Evolutionary conservation across 2,797 vertebrate species (phyloP).

Genomic region (Zenarchopterus dispar): DNA sequence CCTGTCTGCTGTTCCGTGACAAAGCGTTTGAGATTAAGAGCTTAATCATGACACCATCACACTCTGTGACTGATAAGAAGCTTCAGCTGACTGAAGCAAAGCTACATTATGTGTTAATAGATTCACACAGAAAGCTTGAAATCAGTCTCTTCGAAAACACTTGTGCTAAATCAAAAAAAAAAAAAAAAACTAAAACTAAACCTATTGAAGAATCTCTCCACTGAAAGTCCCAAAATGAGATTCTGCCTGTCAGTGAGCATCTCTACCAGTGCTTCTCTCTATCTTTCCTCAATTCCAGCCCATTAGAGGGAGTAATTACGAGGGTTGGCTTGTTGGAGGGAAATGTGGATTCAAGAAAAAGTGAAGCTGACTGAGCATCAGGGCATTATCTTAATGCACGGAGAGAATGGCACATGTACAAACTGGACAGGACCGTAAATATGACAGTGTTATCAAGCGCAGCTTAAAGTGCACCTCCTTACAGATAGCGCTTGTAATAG

Average conservation of each 20-base stretch:
- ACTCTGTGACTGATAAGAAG: conserved; percentile 22
- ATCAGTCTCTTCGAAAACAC: not conserved
- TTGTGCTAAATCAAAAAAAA: not conserved
- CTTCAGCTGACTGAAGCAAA: conserved; percentile 1
- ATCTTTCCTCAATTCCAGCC: conserved; percentile 11
- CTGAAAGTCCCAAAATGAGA: not conserved
- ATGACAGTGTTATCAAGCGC: not conserved
- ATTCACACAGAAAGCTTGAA: conserved; percentile 7
- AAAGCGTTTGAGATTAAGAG: not conserved
- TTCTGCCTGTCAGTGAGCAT: conserved; percentile 3
- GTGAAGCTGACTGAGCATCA: conserved; percentile 14
- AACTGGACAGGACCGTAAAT: not conserved
- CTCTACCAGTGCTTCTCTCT: conserved; percentile 10
- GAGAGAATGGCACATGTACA: not conserved
- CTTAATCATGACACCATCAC: not conserved
- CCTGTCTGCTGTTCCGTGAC: conserved; percentile 13
- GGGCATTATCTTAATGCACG: conserved; percentile 24
- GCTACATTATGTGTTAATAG: conserved; percentile 18
- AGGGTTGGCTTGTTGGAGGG: conserved; percentile 31
- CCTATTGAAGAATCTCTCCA: conserved; percentile 1
- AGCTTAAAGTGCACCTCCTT: not conserved
- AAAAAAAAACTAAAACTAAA: conserved; percentile 17
- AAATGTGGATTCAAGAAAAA: conserved; percentile 30
- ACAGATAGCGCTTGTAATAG: not conserved
- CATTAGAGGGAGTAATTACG: conserved; percentile 52